Conservation (phyloP, 2,113 vertebrate species). For the Geothlypis trichas region DNA sequence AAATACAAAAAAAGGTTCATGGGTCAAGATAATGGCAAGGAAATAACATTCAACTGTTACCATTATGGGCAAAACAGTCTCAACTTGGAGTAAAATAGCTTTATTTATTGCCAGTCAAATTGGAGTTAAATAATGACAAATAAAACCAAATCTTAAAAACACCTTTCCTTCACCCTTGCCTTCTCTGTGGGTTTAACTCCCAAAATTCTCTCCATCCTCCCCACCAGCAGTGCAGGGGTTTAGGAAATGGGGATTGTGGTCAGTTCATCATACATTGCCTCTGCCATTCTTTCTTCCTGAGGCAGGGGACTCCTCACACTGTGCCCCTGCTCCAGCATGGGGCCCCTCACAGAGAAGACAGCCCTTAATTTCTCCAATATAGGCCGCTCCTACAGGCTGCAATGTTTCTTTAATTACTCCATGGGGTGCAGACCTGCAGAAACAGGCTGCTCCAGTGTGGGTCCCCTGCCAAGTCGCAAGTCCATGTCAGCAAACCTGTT, state of each 20-base stretch:
- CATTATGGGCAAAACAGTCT: neutral
- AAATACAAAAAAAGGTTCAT: neutral
- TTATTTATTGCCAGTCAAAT: neutral
- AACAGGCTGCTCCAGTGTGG: neutral
- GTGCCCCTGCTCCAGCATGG: neutral
- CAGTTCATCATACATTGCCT: neutral
- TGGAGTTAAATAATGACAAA: neutral
- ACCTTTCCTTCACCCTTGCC: neutral
- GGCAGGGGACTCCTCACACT: neutral
- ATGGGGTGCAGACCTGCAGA: neutral
- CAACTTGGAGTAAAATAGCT: neutral
- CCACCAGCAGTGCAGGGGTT: neutral
- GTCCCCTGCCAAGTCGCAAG: accelerated
- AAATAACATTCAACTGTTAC: neutral
- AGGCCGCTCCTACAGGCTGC: neutral
- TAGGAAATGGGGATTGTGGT: neutral
- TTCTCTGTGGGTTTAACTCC: neutral
- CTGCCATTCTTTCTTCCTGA: neutral
- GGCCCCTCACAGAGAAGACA: neutral
- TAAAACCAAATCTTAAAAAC: neutral
- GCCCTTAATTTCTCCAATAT: neutral
- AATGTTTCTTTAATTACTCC: neutral
- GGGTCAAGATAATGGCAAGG: neutral
- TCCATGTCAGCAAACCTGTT: neutral
- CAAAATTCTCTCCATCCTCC: neutral